A percentile compares a stretch with the other conserved stretches of the same genome.
Evolutionary conservation across 2,888 invertebrate species (phyloP).

Genomic region (Leucoma salicis): DNA sequence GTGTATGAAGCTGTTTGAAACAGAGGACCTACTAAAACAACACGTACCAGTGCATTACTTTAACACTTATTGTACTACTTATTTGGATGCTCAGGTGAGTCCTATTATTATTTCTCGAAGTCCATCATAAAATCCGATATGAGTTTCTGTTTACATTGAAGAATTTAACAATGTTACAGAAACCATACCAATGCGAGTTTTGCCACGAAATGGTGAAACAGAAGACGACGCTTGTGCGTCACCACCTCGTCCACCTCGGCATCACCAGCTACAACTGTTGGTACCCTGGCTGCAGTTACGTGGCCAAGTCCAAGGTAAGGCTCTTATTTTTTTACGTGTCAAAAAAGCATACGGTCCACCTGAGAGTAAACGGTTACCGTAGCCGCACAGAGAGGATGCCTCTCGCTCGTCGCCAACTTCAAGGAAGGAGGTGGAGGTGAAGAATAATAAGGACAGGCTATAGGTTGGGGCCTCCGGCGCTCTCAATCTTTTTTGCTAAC

Average conservation of each 20-base stretch:
- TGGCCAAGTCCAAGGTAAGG: slow-evolving; percentile 7
- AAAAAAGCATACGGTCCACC: no score
- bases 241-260: slow-evolving; percentile 20
- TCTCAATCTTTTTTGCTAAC: no score
- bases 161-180: neutral
- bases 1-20: neutral
- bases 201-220: neutral
- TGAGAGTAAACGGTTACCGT: no score
- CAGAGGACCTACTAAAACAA: neutral
- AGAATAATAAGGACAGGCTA: no score
- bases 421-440: no score
- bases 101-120: neutral
- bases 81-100: slow-evolving; percentile 4
- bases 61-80: neutral
- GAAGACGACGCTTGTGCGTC: neutral
- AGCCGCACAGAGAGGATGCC: no score
- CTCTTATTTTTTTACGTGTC: no score
- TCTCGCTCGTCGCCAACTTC: no score
- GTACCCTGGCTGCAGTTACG: slow-evolving; percentile 23
- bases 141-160: no score
- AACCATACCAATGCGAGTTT: slow-evolving; percentile 1
- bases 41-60: slow-evolving; percentile 3
- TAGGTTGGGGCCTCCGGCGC: no score
- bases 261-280: slow-evolving; percentile 30
- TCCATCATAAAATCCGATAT: neutral